phyloP scores from a whole-genome alignment of 2,797 vertebrate species.

The Falco biarmicus region DNA sequence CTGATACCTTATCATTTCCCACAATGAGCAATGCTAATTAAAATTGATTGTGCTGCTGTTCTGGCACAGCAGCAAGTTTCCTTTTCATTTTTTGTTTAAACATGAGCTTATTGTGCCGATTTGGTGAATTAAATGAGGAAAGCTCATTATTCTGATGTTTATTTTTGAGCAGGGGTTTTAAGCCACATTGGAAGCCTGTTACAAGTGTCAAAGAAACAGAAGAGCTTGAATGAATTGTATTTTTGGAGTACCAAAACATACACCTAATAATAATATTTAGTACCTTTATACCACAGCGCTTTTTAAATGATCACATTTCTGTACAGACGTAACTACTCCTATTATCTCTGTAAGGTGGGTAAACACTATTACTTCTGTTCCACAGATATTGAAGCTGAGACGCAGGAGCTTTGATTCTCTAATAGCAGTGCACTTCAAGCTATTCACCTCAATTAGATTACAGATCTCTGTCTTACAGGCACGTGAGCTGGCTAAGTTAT shows the following conservation, averaged over 20 bases:
- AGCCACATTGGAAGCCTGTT: conserved; percentile 62
- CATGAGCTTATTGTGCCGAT: conserved; percentile 75
- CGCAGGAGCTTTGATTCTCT: conserved; percentile 36
- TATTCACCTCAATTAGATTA: conserved; percentile 29
- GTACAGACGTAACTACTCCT: not conserved
- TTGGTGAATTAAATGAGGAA: conserved; percentile 73
- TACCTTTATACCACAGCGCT: not conserved
- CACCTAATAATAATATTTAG: conserved; percentile 56
- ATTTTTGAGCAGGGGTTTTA: conserved; percentile 67
- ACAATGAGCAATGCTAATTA: conserved; percentile 84
- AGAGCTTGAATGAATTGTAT: conserved; percentile 21
- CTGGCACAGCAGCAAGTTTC: conserved; percentile 76
- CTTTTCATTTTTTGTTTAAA: conserved; percentile 73
- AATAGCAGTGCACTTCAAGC: conserved; percentile 28
- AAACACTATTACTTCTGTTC: conserved; percentile 41
- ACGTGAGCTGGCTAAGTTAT: not conserved
- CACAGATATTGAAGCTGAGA: conserved; percentile 15
- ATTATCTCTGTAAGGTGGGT: conserved; percentile 48
- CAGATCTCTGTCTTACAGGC: not conserved
- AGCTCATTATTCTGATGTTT: conserved; percentile 72
- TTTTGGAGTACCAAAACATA: conserved; percentile 58
- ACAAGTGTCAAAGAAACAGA: conserved; percentile 57
- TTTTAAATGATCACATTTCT: conserved; percentile 29
- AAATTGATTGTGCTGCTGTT: conserved; percentile 82
- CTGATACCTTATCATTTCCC: conserved; percentile 85